Percentiles rank a stretch among this genome's conserved stretches.
Evolutionary conservation across 1,140 invertebrate species (phyloP).

Genomic region (Caerostris darwini): DNA sequence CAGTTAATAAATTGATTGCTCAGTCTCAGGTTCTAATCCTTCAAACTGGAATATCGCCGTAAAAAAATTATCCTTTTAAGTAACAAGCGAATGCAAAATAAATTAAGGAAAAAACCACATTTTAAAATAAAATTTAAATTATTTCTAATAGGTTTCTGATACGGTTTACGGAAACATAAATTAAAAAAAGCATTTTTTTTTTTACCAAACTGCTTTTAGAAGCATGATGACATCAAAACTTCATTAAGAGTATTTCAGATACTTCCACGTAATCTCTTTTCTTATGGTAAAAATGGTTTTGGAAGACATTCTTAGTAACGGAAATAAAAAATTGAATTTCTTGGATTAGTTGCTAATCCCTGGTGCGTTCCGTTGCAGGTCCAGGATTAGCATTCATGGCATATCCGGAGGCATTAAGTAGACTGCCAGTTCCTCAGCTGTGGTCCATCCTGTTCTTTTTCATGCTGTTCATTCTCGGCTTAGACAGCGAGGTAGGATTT

Average conservation of each 20-base stretch:
- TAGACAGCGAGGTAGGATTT: constrained; percentile 85
- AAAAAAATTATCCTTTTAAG: too few relatives aligned
- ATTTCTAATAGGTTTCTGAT: not conserved
- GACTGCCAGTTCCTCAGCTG: constrained; percentile 80
- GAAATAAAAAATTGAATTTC: constrained; percentile 29
- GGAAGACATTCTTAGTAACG: not conserved
- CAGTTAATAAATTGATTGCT: too few relatives aligned
- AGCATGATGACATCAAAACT: not conserved
- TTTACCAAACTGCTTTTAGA: not conserved
- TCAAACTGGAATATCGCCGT: too few relatives aligned
- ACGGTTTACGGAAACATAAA: not conserved
- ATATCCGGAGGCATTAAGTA: constrained; percentile 82
- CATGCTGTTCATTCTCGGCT: constrained; percentile 83
- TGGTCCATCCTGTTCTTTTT: constrained; percentile 83
- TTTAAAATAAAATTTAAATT: not conserved
- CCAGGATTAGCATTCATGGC: constrained; percentile 82
- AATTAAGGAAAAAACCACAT: not conserved
- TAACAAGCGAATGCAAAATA: not conserved
- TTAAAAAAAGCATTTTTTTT: not conserved
- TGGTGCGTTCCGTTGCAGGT: constrained; percentile 75
- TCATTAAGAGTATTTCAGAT: constrained; percentile 34
- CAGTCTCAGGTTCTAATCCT: too few relatives aligned
- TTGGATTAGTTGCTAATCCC: not conserved
- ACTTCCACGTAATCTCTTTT: not conserved
- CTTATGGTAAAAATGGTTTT: not conserved